phyloP scores from a whole-genome alignment of 2,797 vertebrate genomes.

The Tympanoctomys barrerae region DNA sequence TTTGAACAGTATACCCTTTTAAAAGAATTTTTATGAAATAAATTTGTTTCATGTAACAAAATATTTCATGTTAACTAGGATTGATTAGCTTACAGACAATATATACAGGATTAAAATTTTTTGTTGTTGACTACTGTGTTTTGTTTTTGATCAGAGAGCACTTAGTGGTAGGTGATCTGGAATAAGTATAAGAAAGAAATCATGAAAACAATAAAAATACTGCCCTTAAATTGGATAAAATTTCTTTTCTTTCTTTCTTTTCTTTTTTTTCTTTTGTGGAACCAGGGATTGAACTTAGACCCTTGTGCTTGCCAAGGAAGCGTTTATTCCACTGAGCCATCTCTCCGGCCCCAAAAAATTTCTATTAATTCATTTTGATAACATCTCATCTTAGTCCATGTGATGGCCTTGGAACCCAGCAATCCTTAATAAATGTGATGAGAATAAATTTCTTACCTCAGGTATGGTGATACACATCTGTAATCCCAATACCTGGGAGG shows the following conservation, averaged over 20 bases:
- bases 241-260: neutral
- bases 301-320: too few species aligned
- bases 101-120: neutral
- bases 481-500: neutral
- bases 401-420: conserved; percentile 31
- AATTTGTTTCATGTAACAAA: too few species aligned
- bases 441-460: too few species aligned
- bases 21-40: neutral
- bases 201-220: neutral
- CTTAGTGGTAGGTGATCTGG: neutral
- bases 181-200: conserved; percentile 10
- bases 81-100: neutral
- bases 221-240: neutral
- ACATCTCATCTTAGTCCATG: neutral
- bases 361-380: neutral
- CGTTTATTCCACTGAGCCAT: too few species aligned
- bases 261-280: too few species aligned
- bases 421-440: conserved; percentile 39
- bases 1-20: conserved; percentile 10
- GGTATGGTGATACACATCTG: neutral
- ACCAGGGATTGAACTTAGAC: too few species aligned
- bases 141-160: neutral
- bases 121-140: neutral
- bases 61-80: conserved; percentile 25
- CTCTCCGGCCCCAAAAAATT: neutral